Conservation (phyloP, 1,140 invertebrate species). For the Acromyrmex heyeri region DNA sequence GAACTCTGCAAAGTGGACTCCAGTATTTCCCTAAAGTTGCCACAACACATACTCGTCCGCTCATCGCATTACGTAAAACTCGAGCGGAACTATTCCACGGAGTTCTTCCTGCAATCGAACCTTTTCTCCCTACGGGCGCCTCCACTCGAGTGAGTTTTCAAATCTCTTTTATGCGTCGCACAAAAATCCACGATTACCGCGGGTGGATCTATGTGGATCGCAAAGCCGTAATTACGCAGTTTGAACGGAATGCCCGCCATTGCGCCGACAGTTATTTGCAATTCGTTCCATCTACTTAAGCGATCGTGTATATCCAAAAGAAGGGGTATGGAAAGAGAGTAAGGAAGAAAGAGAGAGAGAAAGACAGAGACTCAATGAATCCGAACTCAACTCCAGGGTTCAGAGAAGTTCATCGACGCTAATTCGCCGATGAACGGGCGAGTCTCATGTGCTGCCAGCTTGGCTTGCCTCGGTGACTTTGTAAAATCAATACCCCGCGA, state of each 20-base stretch:
- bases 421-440: constrained; percentile 56
- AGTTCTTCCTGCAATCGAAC: constrained; percentile 47
- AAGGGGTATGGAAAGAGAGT: background rate
- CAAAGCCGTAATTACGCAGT: constrained; percentile 51
- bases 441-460: constrained; percentile 38
- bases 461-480: constrained; percentile 46
- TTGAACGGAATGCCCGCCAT: constrained; percentile 29
- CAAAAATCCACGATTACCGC: constrained; percentile 48
- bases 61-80: constrained; percentile 51
- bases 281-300: constrained; percentile 61
- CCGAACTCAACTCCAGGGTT: constrained; percentile 11
- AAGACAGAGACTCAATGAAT: background rate
- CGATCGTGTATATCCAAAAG: constrained; percentile 34
- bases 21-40: constrained; percentile 48
- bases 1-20: constrained; percentile 43
- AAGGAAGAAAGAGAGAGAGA: background rate
- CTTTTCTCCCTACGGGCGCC: background rate
- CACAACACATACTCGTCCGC: constrained; percentile 23
- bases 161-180: constrained; percentile 48
- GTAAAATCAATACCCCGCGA: constrained; percentile 57
- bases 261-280: constrained; percentile 48
- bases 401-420: constrained; percentile 51
- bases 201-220: constrained; percentile 7
- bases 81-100: background rate
- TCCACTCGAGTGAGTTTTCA: constrained; percentile 25